phyloP scores from a whole-genome alignment of 1,140 invertebrate genomes.

The Marisa cornuarietis region DNA sequence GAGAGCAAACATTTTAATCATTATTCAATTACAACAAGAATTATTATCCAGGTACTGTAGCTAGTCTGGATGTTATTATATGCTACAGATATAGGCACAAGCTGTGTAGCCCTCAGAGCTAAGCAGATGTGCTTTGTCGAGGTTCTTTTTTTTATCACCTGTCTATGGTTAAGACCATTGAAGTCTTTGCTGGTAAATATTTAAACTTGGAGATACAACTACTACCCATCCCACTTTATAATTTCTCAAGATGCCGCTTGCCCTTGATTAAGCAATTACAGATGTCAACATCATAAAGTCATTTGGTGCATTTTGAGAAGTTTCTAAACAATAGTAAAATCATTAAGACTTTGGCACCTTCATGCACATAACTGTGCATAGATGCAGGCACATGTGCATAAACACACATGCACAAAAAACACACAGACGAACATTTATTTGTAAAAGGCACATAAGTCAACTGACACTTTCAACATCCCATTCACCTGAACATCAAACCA shows the following conservation, averaged over 20 bases:
- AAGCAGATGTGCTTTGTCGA: no score
- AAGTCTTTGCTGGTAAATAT: neutral
- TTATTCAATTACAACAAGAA: no score
- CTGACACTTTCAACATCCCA: neutral
- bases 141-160: neutral
- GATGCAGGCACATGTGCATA: neutral
- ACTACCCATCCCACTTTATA: neutral
- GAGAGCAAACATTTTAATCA: no score
- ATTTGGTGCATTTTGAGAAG: neutral
- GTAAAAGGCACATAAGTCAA: neutral
- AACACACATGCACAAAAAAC: neutral
- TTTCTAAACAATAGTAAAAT: neutral
- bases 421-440: neutral
- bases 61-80: no score
- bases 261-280: neutral
- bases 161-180: neutral
- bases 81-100: no score
- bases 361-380: neutral
- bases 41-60: no score
- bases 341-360: no score
- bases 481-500: neutral
- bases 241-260: neutral
- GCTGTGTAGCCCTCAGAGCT: no score
- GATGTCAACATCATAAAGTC: neutral
- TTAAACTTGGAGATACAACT: neutral